Base-by-base conservation (phyloP, 2,888 invertebrate species). In the Cantharis nigra region DNA sequence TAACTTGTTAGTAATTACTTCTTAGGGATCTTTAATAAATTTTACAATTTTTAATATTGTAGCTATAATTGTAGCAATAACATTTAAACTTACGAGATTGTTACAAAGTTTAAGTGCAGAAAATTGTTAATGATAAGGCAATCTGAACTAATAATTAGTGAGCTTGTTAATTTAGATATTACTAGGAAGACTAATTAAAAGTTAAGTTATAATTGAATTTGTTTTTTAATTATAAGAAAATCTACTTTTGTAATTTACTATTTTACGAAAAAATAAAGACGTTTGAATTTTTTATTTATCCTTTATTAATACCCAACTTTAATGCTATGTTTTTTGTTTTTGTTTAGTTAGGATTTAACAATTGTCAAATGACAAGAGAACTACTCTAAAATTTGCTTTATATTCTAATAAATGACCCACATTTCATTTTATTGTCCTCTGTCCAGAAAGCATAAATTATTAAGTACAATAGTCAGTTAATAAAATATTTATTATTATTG, bases 61-160 rank as follows among this genome's bases (percentile, higher is more conserved):
- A 73, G 69, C 76, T 71, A 78, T 71, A 78, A 78, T 75, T 71
- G 69, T 74, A 75, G 78, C 78, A 81, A 76, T 78, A 75, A 78
- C 33, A 69, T 70, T 67, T 71, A 71, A 71, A 63, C 62, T 71
- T 67, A 63, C 75, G 65, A 75, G 30, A 33, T 71, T 75, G 71
- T 75, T 75, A 74, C 64, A 64, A 64, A 64, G 16, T 67, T 67
- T 23, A 26, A 67, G 16, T 63, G 67, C 28, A 74, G 33, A 74
- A 74, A 70, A 70, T 74, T 74, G 70, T 70, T 70, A 74, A 74
- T 70, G 49, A 75, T 75, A 71, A 70, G 28, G 64, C 71, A 67
- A 70, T 71, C 67, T 67, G 20, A 70, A 65, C 70, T 71, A 71
- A 75, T 75, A 71, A 71, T 69, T 67, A 75, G 70, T 74, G 67